Evolutionary conservation across 2,113 vertebrate species (phyloP), one percentile per base, ranked within the genome.

Genomic region (Myotis brandtii): DNA sequence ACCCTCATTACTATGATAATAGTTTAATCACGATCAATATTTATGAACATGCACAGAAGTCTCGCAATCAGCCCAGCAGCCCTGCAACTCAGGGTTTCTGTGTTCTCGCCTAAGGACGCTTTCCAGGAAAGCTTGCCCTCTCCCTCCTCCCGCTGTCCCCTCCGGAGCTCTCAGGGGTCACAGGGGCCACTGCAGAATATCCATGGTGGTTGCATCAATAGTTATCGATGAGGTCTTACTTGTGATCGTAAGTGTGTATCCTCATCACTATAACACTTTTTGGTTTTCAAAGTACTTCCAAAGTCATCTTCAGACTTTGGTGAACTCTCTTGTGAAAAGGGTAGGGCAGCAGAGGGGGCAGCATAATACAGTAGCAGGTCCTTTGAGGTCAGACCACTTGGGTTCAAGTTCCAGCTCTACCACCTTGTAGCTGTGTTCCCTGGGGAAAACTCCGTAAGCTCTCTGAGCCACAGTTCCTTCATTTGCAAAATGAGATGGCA

Each of bases 21-120:
- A 93, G 94, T 96, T 96, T 94, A 96, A 94, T 96, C 93, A 95
- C 72, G 92, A 91, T 93, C 82, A 94, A 94, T 93, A 94, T 93
- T 96, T 97, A 95, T 94, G 97, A 92, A 95, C 75, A 93, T 96
- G 92, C 89, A 77, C 92, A 92, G 88, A 97, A 95, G 67, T 66
- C 2, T 0, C 40, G 70, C 80, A 70, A 34, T 92, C 90, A 30
- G 37, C 32, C 32, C 66, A 70, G 66, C 34, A 66, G 82, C 73
- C 69, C 67, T 46, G n/a, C 30, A 34, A 64, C 82, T 46, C 6
- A 6, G 27, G 40, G 37, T 86, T 76, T 70, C 66, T 6, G 0
- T 72, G 72, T 75, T 76, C 69, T 79, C 54, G 14, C 25, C 40
- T 92, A 43, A 50, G n/a, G 62, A 88, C 1, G 8, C 27, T 76